Conservation (phyloP, 2,888 invertebrate species). For the Siphonodentalium dalli region DNA sequence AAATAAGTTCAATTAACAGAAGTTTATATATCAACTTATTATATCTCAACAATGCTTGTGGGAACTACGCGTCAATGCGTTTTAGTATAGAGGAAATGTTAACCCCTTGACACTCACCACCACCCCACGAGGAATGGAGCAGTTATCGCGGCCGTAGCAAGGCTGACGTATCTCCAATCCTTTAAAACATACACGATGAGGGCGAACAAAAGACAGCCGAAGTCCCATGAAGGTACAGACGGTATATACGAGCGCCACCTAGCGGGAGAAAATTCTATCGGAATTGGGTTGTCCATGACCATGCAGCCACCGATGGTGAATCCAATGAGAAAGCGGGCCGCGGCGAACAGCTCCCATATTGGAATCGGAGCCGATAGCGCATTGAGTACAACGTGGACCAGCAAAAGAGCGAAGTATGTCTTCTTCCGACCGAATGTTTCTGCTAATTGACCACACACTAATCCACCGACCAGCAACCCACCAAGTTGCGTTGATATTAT, state of each 20-base stretch:
- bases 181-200: slow-evolving; percentile 3
- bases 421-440: slow-evolving; percentile 32
- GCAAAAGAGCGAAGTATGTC: slow-evolving; percentile 20
- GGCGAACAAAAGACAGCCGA: slow-evolving; percentile 1
- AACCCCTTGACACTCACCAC: slow-evolving; percentile 15
- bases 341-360: slow-evolving; percentile 31
- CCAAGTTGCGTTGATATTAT: slow-evolving; percentile 30
- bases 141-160: slow-evolving; percentile 3
- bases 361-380: slow-evolving; percentile 19
- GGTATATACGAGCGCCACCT: slow-evolving; percentile 13
- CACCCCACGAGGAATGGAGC: slow-evolving; percentile 4
- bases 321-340: slow-evolving; percentile 28
- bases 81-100: no score
- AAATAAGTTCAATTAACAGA: no score
- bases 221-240: slow-evolving; percentile 6
- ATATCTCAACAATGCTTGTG: no score
- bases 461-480: slow-evolving; percentile 27
- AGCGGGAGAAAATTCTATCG: slow-evolving; percentile 9
- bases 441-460: slow-evolving; percentile 26
- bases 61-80: no score
- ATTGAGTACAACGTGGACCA: slow-evolving; percentile 8
- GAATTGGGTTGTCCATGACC: slow-evolving; percentile 9
- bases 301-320: slow-evolving; percentile 23
- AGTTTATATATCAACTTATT: no score
- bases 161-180: slow-evolving; percentile 7